phyloP scores from a whole-genome alignment of 2,113 vertebrate species.

The Podarcis cretensis region DNA sequence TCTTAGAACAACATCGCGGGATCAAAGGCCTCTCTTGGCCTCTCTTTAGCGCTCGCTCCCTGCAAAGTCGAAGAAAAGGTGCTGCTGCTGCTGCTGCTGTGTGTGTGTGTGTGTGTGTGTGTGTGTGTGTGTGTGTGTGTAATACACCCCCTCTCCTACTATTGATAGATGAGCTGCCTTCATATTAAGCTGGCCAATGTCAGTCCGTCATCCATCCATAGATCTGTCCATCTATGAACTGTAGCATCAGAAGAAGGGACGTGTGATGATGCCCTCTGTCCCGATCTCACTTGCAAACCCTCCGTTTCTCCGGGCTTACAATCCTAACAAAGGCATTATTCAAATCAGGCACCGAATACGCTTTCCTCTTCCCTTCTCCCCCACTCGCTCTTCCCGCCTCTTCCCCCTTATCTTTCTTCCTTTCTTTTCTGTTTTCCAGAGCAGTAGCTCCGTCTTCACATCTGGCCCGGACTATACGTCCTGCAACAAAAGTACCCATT shows the following conservation, averaged over 20 bases:
- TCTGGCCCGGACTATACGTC: neutral
- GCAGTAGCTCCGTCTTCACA: neutral
- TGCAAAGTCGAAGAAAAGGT: neutral
- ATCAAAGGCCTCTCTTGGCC: neutral
- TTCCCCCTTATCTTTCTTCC: neutral
- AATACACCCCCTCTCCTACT: constrained; percentile 5
- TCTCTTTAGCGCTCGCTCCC: neutral
- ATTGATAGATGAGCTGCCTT: neutral
- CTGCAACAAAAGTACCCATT: neutral
- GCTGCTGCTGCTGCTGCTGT: neutral
- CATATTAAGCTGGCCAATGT: neutral
- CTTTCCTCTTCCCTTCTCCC: constrained; percentile 15
- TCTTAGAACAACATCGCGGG: constrained; percentile 2
- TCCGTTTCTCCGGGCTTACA: constrained; percentile 73
- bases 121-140: neutral
- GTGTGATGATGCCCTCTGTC: constrained; percentile 33
- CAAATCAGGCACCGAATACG: constrained; percentile 77
- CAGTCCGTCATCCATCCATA: neutral
- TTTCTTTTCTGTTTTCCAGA: neutral
- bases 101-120: neutral
- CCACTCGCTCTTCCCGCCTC: neutral
- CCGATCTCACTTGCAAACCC: constrained; percentile 69
- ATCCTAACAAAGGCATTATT: constrained; percentile 78
- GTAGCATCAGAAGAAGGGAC: neutral
- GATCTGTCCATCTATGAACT: neutral